Evolutionary conservation across 2,888 invertebrate species (phyloP).

Genomic region (Apodemia hepburni): DNA sequence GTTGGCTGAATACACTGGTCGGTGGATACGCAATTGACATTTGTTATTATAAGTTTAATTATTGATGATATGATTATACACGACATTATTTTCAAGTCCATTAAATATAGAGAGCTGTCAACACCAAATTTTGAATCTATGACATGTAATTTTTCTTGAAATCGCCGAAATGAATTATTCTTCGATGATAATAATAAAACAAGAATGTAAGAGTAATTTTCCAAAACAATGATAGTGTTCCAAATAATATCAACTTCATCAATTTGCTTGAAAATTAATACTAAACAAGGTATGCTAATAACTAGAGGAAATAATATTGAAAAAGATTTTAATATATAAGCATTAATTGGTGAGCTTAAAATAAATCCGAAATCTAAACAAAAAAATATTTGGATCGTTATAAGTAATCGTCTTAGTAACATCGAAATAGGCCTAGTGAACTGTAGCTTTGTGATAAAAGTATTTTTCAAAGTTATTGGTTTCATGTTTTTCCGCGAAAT

Average conservation of each 20-base stretch:
- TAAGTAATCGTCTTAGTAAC: constrained; percentile 13
- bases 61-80: background rate
- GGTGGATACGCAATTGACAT: background rate
- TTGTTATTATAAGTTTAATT: background rate
- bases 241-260: background rate
- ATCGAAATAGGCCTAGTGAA: background rate
- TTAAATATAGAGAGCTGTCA: background rate
- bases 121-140: constrained; percentile 18
- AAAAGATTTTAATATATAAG: background rate
- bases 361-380: constrained; percentile 17
- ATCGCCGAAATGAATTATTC: background rate
- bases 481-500: background rate
- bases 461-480: constrained; percentile 11
- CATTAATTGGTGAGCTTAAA: background rate
- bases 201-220: constrained; percentile 11
- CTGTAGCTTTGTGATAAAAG: constrained; percentile 2
- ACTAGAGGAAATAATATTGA: background rate
- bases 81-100: constrained; percentile 7
- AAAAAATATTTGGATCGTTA: constrained; percentile 2
- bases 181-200: background rate
- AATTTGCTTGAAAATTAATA: background rate
- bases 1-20: background rate
- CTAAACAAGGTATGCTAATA: background rate
- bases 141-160: constrained; percentile 10
- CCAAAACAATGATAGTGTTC: constrained; percentile 1